A percentile compares a stretch with the other conserved stretches of the same genome.
Conservation (phyloP, 2,797 vertebrate species). For the Sebastolobus altivelis region DNA sequence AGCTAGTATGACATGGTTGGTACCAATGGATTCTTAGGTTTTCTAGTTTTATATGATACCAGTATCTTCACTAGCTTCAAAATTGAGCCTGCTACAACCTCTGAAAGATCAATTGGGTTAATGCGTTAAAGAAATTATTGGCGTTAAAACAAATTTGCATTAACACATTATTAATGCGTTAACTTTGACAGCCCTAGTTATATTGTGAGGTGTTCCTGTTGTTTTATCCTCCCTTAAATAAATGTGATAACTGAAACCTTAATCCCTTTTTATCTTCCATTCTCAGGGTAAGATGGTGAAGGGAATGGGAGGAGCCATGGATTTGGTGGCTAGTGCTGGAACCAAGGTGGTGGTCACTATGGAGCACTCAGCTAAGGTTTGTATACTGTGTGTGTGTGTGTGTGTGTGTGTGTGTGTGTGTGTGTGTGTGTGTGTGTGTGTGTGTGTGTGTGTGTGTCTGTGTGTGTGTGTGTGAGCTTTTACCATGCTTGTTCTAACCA, state of each 20-base stretch:
- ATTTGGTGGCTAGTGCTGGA: constrained; percentile 94
- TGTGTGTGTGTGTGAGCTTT: not conserved
- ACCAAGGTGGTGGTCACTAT: constrained; percentile 99
- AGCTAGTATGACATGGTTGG: too few species aligned
- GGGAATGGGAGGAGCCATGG: constrained; percentile 99
- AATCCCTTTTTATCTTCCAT: constrained; percentile 13
- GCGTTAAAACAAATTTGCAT: too few species aligned
- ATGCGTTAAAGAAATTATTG: too few species aligned
- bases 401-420: not conserved
- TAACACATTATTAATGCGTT: too few species aligned
- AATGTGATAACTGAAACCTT: not conserved
- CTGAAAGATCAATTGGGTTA: too few species aligned
- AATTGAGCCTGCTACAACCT: too few species aligned
- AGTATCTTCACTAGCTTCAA: too few species aligned
- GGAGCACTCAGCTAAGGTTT: constrained; percentile 96
- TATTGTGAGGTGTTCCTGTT: not conserved
- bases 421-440: not conserved
- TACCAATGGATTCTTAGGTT: too few species aligned
- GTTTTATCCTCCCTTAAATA: constrained; percentile 1
- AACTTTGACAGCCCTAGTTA: not conserved
- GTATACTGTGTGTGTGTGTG: constrained; percentile 1
- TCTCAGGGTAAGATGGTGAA: constrained; percentile 98
- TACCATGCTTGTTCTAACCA: not conserved
- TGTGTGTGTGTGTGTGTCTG: not conserved
- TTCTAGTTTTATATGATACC: too few species aligned